Conservation (phyloP, 2,888 invertebrate species). For the Scaptodrosophila latifasciaeformis region DNA sequence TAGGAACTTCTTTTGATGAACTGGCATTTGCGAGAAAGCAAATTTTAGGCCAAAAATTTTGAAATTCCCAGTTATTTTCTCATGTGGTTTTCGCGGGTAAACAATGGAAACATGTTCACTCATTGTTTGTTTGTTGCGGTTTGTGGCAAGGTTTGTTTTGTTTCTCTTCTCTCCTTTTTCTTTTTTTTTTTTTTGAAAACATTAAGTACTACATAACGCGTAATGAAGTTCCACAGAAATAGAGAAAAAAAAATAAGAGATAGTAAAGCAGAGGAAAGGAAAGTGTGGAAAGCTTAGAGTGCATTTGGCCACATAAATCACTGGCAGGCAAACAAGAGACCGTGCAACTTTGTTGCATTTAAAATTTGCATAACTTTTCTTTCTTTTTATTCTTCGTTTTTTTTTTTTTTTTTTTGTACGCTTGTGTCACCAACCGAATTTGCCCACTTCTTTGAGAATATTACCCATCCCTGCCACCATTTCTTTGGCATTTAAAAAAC, state of each 20-base stretch:
- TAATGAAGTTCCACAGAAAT: conserved; percentile 19
- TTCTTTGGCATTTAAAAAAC: conserved; percentile 33
- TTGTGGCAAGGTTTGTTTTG: no score
- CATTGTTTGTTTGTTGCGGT: no score
- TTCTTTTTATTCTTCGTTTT: background rate
- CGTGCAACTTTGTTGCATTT: conserved; percentile 53
- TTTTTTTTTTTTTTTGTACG: conserved; percentile 1
- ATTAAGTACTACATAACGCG: conserved; percentile 43
- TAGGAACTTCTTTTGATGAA: no score
- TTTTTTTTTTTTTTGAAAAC: background rate
- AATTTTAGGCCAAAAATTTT: no score
- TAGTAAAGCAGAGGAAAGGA: no score
- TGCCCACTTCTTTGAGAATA: background rate
- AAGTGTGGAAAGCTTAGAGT: no score
- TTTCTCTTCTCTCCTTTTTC: no score
- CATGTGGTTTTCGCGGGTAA: no score
- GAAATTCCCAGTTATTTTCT: no score
- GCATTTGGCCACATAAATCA: conserved; percentile 58
- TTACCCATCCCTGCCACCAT: background rate
- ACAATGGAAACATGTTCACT: no score
- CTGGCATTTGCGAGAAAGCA: no score
- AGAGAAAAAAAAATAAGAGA: background rate
- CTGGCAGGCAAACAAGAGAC: conserved; percentile 47
- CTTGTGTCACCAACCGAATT: background rate
- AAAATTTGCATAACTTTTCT: conserved; percentile 65